Percentiles rank a stretch among this genome's conserved stretches.
Conservation (phyloP, 2,888 invertebrate genomes). For the Leptodirus hochenwartii region DNA sequence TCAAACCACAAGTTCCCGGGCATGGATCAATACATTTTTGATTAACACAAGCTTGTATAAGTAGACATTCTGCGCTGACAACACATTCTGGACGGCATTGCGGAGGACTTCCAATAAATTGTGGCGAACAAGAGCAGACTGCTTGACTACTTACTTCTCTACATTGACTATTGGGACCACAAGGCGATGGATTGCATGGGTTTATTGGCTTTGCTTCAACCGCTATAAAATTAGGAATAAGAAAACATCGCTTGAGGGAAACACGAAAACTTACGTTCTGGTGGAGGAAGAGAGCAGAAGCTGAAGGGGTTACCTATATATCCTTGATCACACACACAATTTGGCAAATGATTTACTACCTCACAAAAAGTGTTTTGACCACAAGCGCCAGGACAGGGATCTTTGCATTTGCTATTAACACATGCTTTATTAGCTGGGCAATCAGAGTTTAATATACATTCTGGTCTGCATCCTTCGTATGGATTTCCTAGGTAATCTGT, state of each 20-base stretch:
- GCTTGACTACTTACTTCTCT: conserved; percentile 47
- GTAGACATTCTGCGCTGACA: conserved; percentile 47
- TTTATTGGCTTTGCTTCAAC: conserved; percentile 21
- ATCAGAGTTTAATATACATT: conserved; percentile 35
- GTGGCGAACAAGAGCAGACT: conserved; percentile 47
- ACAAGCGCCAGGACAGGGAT: conserved; percentile 41
- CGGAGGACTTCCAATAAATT: conserved; percentile 44
- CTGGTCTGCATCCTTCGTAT: conserved; percentile 37
- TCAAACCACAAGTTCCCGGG: conserved; percentile 48
- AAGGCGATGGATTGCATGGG: conserved; percentile 62
- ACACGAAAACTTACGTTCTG: too few relatives aligned
- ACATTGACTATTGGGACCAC: conserved; percentile 63
- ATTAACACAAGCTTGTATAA: conserved; percentile 42
- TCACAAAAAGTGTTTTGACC: conserved; percentile 46
- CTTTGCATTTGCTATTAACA: conserved; percentile 33
- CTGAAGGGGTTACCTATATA: conserved; percentile 37
- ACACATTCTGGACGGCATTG: conserved; percentile 54
- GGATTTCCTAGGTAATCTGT: conserved; percentile 36
- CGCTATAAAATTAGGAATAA: conserved; percentile 9
- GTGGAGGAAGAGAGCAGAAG: conserved; percentile 25
- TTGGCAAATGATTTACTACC: conserved; percentile 25
- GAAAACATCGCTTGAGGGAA: conserved; percentile 13
- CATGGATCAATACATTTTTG: conserved; percentile 55
- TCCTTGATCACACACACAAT: conserved; percentile 32
- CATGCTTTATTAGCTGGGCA: conserved; percentile 37